Evolutionary conservation across 2,113 vertebrate species (phyloP).

Genomic region (Neogobius melanostomus): DNA sequence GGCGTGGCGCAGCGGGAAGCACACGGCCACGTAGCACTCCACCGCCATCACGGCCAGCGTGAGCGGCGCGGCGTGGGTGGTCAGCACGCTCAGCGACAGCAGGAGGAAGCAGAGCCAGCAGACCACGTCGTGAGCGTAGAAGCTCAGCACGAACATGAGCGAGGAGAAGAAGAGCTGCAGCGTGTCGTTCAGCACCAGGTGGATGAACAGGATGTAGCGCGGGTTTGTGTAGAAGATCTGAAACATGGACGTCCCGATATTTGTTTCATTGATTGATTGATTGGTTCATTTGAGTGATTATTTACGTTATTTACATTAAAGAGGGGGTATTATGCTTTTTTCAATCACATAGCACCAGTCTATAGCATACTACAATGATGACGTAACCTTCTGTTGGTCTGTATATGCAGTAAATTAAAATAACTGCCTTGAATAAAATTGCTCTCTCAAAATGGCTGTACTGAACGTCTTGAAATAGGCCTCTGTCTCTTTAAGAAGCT

Average conservation of each 20-base stretch:
- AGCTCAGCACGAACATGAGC: conserved; percentile 23
- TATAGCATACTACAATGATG: too few relatives aligned
- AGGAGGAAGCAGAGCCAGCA: conserved; percentile 55
- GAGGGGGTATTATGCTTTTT: too few relatives aligned
- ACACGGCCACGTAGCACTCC: neutral
- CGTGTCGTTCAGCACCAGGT: conserved; percentile 59
- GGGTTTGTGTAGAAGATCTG: conserved; percentile 37
- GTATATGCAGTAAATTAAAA: too few relatives aligned
- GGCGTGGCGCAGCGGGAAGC: neutral
- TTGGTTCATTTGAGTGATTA: too few relatives aligned
- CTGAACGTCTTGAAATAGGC: too few relatives aligned
- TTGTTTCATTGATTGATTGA: too few relatives aligned
- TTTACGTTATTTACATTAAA: too few relatives aligned
- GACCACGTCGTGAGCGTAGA: conserved; percentile 24
- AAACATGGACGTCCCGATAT: neutral
- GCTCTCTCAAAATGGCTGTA: too few relatives aligned
- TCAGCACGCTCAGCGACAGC: conserved; percentile 15
- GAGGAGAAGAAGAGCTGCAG: conserved; percentile 36
- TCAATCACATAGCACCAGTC: too few relatives aligned
- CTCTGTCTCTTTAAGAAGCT: too few relatives aligned
- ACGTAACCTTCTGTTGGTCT: too few relatives aligned
- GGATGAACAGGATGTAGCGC: conserved; percentile 67
- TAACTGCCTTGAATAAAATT: too few relatives aligned
- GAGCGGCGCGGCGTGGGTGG: neutral
- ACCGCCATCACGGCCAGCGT: neutral